Evolutionary conservation across 2,113 vertebrate genomes (phyloP).

Genomic region (Otocyon megalotis): DNA sequence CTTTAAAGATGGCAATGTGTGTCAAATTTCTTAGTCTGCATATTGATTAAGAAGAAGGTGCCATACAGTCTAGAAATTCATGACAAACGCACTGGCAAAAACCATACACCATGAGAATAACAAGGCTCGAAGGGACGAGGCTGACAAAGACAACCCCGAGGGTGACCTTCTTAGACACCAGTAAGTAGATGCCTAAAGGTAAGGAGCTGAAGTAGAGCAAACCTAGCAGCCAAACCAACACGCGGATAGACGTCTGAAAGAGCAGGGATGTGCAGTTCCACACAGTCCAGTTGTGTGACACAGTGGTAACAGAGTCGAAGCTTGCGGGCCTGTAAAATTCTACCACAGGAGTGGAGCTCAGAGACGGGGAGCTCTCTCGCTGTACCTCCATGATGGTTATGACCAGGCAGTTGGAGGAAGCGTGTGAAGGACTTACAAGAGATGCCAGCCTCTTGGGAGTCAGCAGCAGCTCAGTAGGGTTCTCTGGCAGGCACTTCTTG

Average conservation of each 20-base stretch:
- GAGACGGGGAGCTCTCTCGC: constrained; percentile 84
- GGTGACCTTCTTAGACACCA: constrained; percentile 95
- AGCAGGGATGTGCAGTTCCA: constrained; percentile 95
- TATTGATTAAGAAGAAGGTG: constrained; percentile 88
- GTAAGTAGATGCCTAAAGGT: constrained; percentile 96
- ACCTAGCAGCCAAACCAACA: constrained; percentile 94
- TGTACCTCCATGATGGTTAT: constrained; percentile 98
- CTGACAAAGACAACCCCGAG: constrained; percentile 95
- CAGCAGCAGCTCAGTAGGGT: constrained; percentile 92
- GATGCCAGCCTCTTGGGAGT: constrained; percentile 92
- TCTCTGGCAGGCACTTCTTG: constrained; percentile 89
- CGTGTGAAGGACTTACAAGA: constrained; percentile 90
- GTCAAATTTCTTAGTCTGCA: constrained; percentile 56
- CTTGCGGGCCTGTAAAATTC: constrained; percentile 91
- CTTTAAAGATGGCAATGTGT: constrained; percentile 68
- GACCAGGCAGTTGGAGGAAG: constrained; percentile 94
- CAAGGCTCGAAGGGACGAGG: constrained; percentile 95
- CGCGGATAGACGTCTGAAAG: constrained; percentile 93
- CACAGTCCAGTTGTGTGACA: constrained; percentile 93
- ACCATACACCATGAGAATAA: constrained; percentile 95
- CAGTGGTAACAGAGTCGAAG: constrained; percentile 93
- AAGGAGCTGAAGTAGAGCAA: constrained; percentile 96
- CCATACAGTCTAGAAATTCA: constrained; percentile 94
- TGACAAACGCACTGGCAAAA: constrained; percentile 96
- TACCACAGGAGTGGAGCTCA: constrained; percentile 85